A percentile compares a stretch with the other conserved stretches of the same genome.
Evolutionary conservation across 2,113 vertebrate genomes (phyloP).

Genomic region (Leucoraja erinaceus): DNA sequence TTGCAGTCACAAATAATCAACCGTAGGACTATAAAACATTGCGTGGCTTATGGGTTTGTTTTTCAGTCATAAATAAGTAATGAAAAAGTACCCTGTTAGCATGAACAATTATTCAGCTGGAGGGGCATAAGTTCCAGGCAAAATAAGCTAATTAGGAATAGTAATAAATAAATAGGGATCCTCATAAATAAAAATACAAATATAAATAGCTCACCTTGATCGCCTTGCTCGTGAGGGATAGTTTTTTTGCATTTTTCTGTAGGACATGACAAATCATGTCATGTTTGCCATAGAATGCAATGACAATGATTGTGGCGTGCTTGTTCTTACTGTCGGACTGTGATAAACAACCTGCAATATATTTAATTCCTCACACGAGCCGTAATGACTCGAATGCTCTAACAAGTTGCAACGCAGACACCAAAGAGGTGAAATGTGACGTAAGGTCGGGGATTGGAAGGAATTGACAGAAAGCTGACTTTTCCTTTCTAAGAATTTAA

Average conservation of each 20-base stretch:
- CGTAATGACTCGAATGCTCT: background rate
- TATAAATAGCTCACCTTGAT: background rate
- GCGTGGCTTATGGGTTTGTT: background rate
- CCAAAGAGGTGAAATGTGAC: background rate
- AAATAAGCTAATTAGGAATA: background rate
- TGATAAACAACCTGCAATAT: background rate
- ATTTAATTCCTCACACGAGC: background rate
- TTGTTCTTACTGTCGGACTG: background rate
- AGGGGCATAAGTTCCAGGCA: background rate
- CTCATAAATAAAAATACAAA: background rate
- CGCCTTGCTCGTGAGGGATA: background rate
- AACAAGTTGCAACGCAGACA: background rate
- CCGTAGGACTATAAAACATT: background rate
- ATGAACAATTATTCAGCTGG: background rate
- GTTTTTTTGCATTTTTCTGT: background rate
- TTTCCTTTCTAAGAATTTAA: background rate
- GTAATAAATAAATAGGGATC: background rate
- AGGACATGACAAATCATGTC: background rate
- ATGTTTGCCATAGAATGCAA: background rate
- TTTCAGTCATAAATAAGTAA: constrained; percentile 15
- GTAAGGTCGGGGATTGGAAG: background rate
- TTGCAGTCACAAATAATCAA: background rate
- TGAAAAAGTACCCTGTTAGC: background rate
- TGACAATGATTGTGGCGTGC: background rate
- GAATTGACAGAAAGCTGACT: background rate